Percentiles rank a stretch among this genome's conserved stretches.
These are phyloP conservation scores for Yponomeuta malinellus DNA, from an alignment of 2,888 invertebrate species.

Conservation along the genomic window DNA sequence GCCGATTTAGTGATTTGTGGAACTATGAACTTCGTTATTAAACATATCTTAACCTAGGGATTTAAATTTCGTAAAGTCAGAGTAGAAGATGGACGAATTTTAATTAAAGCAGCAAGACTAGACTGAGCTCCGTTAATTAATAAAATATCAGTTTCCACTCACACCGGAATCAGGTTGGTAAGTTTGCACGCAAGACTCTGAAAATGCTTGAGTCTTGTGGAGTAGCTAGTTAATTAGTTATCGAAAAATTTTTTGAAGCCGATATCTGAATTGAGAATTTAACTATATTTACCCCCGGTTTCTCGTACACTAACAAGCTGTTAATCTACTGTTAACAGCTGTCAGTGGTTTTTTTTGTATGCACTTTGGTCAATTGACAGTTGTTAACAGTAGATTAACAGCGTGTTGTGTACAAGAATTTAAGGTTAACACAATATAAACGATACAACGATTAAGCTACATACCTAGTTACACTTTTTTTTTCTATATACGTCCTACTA, in stretches of 20 bases:
- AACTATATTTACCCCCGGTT: too few species aligned
- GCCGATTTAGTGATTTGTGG: not conserved
- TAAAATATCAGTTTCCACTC: slow-evolving; percentile 22
- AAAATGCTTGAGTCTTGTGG: not conserved
- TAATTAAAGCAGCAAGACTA: slow-evolving; percentile 37
- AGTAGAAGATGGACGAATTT: slow-evolving; percentile 34
- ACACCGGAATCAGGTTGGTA: slow-evolving; percentile 18
- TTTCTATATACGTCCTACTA: too few species aligned
- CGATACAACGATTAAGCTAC: too few species aligned
- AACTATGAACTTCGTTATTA: not conserved
- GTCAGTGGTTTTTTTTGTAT: too few species aligned
- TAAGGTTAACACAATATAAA: too few species aligned
- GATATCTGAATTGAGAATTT: too few species aligned
- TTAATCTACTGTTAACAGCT: too few species aligned
- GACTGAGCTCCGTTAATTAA: slow-evolving; percentile 28
- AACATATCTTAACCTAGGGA: not conserved
- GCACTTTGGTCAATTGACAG: too few species aligned
- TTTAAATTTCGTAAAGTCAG: not conserved
- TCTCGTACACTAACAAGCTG: too few species aligned
- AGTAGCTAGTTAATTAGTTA: not conserved
- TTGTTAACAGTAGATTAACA: too few species aligned
- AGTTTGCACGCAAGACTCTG: not conserved
- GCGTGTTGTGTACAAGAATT: too few species aligned
- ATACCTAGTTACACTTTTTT: too few species aligned
- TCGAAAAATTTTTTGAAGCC: not conserved